These are phyloP conservation scores for Amniataba percoides DNA, from an alignment of 2,797 vertebrate species.

Conservation along the genomic window DNA sequence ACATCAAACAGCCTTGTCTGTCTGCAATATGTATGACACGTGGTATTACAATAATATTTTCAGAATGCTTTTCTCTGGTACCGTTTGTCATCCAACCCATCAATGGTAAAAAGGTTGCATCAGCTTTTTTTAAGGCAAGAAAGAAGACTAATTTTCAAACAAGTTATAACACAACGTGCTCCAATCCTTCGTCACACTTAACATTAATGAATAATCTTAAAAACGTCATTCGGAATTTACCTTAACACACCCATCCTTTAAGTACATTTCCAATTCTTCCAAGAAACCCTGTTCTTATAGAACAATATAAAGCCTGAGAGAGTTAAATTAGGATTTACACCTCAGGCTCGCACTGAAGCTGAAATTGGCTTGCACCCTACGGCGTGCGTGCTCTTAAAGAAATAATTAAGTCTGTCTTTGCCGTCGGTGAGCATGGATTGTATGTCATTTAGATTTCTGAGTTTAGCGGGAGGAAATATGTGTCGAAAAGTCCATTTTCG, in stretches of 20 bases:
- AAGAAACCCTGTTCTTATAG: neutral
- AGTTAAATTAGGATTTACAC: neutral
- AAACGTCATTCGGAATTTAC: neutral
- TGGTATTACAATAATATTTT: neutral
- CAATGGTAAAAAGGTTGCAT: neutral
- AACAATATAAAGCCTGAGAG: neutral
- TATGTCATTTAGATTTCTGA: neutral
- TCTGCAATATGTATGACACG: too few relatives aligned
- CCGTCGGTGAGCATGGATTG: neutral
- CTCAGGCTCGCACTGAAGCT: neutral
- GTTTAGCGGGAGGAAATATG: neutral
- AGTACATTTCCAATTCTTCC: neutral
- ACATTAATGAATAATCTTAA: constrained; percentile 10
- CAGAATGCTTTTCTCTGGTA: neutral
- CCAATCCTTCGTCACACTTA: neutral
- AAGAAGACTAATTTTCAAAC: too few relatives aligned
- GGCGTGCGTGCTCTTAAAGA: neutral
- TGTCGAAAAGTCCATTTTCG: neutral
- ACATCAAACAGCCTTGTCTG: too few relatives aligned
- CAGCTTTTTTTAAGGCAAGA: too few relatives aligned
- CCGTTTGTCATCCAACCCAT: neutral
- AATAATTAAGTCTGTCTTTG: neutral
- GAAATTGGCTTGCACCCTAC: too few relatives aligned
- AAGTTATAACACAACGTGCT: neutral
- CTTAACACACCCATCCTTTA: neutral